These are phyloP conservation scores for Huso huso DNA, from an alignment of 2,797 vertebrate species.

Conservation along the genomic window DNA sequence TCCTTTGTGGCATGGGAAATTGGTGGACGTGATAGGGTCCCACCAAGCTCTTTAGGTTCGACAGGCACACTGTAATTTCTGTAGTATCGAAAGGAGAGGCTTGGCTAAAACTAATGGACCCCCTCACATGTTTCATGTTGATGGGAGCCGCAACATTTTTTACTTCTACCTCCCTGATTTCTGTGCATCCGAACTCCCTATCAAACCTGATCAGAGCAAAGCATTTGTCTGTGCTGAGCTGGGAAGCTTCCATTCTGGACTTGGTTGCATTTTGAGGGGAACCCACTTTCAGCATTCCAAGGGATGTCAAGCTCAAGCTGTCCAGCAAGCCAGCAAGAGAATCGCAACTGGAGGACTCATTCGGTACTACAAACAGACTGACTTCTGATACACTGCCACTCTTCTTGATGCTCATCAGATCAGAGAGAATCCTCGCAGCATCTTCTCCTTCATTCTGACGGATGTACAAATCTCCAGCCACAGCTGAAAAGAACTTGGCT, in stretches of 20 bases:
- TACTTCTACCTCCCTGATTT: constrained; percentile 36
- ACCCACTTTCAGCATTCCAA: constrained; percentile 50
- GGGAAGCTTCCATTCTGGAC: constrained; percentile 39
- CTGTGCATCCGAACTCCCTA: constrained; percentile 43
- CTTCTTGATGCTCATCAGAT: constrained; percentile 41
- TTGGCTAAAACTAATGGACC: constrained; percentile 55
- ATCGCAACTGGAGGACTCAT: constrained; percentile 36
- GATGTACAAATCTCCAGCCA: constrained; percentile 60
- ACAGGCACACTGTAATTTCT: constrained; percentile 45
- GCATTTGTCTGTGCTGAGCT: constrained; percentile 5
- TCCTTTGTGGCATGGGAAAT: constrained; percentile 53
- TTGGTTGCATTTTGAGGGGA: constrained; percentile 39
- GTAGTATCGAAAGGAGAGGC: constrained; percentile 62
- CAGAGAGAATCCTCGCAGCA: constrained; percentile 38
- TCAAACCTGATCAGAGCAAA: constrained; percentile 43
- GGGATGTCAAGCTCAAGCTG: constrained; percentile 21
- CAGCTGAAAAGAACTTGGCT: constrained; percentile 47
- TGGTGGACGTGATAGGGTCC: constrained; percentile 57
- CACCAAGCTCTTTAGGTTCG: constrained; percentile 38
- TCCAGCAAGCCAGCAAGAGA: constrained; percentile 31
- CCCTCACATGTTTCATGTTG: constrained; percentile 57
- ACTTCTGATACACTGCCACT: constrained; percentile 24
- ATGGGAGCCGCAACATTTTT: constrained; percentile 51
- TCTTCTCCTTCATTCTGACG: constrained; percentile 30
- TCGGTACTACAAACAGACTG: constrained; percentile 36